These are phyloP conservation scores for Phaethornis superciliosus DNA, from an alignment of 2,113 vertebrate genomes.

Conservation along the genomic window DNA sequence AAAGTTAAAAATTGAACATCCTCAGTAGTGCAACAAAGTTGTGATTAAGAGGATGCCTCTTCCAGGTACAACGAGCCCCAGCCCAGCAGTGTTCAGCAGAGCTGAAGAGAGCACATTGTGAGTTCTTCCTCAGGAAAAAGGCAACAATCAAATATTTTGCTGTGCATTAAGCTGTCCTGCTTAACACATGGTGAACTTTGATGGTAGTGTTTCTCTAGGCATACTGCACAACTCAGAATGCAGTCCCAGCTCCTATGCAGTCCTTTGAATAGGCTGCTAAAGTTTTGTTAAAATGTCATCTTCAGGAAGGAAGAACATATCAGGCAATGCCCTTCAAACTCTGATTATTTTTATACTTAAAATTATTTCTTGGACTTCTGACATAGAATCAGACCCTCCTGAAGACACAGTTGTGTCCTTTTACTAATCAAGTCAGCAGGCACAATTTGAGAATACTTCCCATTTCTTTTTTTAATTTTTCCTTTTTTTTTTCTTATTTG, in stretches of 20 bases:
- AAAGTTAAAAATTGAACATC: neutral
- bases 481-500: no score
- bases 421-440: neutral
- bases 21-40: neutral
- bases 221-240: accelerated
- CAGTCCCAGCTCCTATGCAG: neutral
- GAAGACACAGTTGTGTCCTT: neutral
- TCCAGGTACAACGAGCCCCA: neutral
- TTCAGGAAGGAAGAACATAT: neutral
- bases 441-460: neutral
- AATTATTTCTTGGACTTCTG: neutral
- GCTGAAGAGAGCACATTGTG: neutral
- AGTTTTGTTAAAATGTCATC: neutral
- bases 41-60: neutral
- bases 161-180: neutral
- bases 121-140: neutral
- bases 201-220: neutral
- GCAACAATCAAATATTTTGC: neutral
- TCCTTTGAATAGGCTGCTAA: neutral
- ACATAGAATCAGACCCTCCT: neutral
- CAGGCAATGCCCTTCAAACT: neutral
- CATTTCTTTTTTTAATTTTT: no score
- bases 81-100: neutral
- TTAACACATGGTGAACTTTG: neutral
- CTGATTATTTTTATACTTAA: neutral